These are phyloP conservation scores for Geotrypetes seraphini DNA, from an alignment of 2,797 vertebrate genomes.

Conservation along the genomic window DNA sequence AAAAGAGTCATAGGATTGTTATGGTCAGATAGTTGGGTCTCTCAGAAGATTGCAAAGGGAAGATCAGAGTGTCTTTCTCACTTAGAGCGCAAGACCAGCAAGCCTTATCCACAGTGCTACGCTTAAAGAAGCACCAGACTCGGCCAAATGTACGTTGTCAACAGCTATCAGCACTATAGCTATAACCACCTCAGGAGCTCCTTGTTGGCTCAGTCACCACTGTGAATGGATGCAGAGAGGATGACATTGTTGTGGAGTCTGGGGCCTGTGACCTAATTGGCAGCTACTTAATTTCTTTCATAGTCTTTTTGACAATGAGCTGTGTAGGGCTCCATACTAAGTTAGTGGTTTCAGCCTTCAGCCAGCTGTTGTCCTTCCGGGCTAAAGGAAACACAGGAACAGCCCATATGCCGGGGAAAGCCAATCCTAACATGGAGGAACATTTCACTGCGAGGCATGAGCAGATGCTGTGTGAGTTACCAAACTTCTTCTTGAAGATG, in stretches of 20 bases:
- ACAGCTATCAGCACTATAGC: not conserved
- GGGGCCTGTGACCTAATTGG: conserved; percentile 25
- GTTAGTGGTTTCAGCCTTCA: conserved; percentile 33
- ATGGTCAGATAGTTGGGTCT: too few species aligned
- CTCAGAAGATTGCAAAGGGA: too few species aligned
- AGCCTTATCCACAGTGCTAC: not conserved
- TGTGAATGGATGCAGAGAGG: conserved; percentile 55
- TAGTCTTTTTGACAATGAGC: conserved; percentile 63
- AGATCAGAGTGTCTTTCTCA: too few species aligned
- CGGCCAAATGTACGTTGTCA: conserved; percentile 23
- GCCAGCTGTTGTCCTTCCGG: conserved; percentile 24
- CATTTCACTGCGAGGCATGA: conserved; percentile 69
- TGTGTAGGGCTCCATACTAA: conserved; percentile 51
- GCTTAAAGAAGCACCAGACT: not conserved
- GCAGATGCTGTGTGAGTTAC: conserved; percentile 70
- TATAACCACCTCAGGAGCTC: not conserved
- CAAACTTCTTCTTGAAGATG: conserved; percentile 62
- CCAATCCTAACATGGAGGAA: conserved; percentile 49
- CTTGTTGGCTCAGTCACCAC: conserved; percentile 48
- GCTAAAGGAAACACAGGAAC: conserved; percentile 4
- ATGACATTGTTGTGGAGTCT: conserved; percentile 52
- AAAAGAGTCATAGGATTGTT: too few species aligned
- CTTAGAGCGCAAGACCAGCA: too few species aligned
- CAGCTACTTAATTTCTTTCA: conserved; percentile 52
- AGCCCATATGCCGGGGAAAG: not conserved